Base-by-base conservation (phyloP, 2,888 invertebrate genomes). In the Nowickia ferox region DNA sequence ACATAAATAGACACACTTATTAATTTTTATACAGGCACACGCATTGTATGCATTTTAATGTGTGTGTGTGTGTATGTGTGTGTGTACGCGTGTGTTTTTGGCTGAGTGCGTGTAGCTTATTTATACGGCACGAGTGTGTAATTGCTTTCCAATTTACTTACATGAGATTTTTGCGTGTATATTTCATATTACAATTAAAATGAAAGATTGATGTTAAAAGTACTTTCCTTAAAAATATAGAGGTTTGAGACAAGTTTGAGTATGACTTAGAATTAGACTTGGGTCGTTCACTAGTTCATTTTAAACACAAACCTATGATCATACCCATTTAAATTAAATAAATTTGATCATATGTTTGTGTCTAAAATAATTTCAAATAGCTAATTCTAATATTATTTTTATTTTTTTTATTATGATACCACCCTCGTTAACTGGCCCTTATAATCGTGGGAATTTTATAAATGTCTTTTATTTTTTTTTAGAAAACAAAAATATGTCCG, bases 401-500 rank as follows among this genome's bases (percentile, higher is more conserved):
- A 4, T 30, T 30, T 4, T 42, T 0, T 17, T 61, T 61, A n/a
- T 17, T 40, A 42, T 44, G 3, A 13, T 2, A 46, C 65, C 19
- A 65, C n/a, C 30, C 65, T 66, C 65, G 65, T 30, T 66, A 38
- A 30, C 30, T 15, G 30, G 8, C 22, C 57, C 77, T 71, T 75
- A 66, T 71, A 78, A 82, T 79, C 85, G 79, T 86, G 83, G 72
- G 79, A 86, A 83, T 61, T 80, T 76, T 66, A n/a, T 79, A 72
- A 75, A 86, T 83, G 76, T 48, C 71, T 5, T 6, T 71, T 40
- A 48, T 88, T 88, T 19, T 11, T n/a, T 17, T 87, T 87, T 89
- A 87, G 87, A 69, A 44, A 61, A 76, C 40, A 69, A 68, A 59
- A 19, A 55, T 4, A 30, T 15, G 61, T 30, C 30, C 19, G 48